phyloP scores from a whole-genome alignment of 2,113 vertebrate genomes.

The Regulus satrapa region DNA sequence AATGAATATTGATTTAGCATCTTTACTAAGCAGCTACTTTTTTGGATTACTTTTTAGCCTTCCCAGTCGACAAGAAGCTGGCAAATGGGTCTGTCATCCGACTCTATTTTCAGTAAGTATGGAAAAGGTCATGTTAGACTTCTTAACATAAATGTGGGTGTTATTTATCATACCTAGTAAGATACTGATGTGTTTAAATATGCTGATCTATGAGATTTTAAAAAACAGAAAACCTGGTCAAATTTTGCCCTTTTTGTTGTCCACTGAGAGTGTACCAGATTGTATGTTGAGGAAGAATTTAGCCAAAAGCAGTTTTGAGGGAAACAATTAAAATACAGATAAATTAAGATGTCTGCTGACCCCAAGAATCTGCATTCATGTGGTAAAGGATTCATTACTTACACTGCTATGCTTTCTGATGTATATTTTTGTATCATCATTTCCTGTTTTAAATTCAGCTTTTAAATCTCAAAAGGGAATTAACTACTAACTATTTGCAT shows the following conservation, averaged over 20 bases:
- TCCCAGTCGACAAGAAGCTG: not conserved
- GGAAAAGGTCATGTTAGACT: not conserved
- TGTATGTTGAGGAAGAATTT: not conserved
- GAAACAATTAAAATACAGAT: not conserved
- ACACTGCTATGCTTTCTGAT: not conserved
- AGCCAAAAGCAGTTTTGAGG: not conserved
- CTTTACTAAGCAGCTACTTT: not conserved
- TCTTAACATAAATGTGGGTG: not conserved
- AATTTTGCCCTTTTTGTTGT: not conserved
- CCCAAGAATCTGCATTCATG: not conserved
- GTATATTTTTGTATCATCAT: slow-evolving; percentile 4
- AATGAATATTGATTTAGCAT: not conserved
- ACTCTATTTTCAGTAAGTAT: not conserved
- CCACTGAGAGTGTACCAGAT: not conserved
- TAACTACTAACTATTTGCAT: slow-evolving; percentile 54
- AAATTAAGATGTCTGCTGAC: not conserved
- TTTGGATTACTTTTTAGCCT: not conserved
- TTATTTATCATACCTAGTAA: not conserved
- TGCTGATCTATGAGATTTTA: not conserved
- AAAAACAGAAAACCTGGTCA: not conserved
- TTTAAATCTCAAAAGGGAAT: slow-evolving; percentile 30
- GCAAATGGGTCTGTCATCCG: not conserved
- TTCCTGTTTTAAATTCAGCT: slow-evolving; percentile 25
- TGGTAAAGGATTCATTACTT: not conserved
- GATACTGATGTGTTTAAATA: not conserved